Evolutionary conservation across 2,888 invertebrate species (phyloP).

Genomic region (Gymnocheta viridis): DNA sequence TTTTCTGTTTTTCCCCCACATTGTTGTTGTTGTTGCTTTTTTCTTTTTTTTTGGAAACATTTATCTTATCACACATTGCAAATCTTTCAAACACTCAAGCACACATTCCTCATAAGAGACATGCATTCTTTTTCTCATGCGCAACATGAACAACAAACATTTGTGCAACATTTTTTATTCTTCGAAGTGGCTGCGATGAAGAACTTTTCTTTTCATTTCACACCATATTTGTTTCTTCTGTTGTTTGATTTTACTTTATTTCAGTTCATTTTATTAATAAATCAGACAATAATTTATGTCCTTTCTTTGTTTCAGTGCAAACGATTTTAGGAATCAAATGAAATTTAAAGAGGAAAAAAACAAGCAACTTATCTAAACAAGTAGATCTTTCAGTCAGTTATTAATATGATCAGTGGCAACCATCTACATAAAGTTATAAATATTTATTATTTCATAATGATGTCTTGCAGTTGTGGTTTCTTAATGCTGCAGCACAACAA

Average conservation of each 20-base stretch:
- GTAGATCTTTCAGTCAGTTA: slow-evolving; percentile 58
- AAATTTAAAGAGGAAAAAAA: slow-evolving; percentile 17
- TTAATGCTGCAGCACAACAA: slow-evolving; percentile 1
- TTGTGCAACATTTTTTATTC: slow-evolving; percentile 26
- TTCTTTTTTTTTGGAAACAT: not conserved
- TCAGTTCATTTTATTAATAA: slow-evolving; percentile 53
- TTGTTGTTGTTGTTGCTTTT: too few species aligned
- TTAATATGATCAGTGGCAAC: slow-evolving; percentile 56
- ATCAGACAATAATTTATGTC: slow-evolving; percentile 62
- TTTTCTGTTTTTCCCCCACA: not conserved
- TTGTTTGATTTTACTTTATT: not conserved
- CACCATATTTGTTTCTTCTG: slow-evolving; percentile 54
- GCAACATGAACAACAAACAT: slow-evolving; percentile 14
- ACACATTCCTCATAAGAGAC: slow-evolving; percentile 20
- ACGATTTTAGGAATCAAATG: slow-evolving; percentile 39
- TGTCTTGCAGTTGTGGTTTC: slow-evolving; percentile 16
- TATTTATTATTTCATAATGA: slow-evolving; percentile 67
- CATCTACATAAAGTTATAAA: slow-evolving; percentile 61
- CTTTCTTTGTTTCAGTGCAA: slow-evolving; percentile 25
- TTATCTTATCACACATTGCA: slow-evolving; percentile 56
- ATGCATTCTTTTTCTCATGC: not conserved
- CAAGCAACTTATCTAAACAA: slow-evolving; percentile 54
- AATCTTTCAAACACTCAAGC: slow-evolving; percentile 36
- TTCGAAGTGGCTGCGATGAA: not conserved
- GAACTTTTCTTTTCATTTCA: slow-evolving; percentile 63